These are phyloP conservation scores for Dendrolimus punctatus DNA, from an alignment of 1,140 invertebrate genomes.

Conservation along the genomic window DNA sequence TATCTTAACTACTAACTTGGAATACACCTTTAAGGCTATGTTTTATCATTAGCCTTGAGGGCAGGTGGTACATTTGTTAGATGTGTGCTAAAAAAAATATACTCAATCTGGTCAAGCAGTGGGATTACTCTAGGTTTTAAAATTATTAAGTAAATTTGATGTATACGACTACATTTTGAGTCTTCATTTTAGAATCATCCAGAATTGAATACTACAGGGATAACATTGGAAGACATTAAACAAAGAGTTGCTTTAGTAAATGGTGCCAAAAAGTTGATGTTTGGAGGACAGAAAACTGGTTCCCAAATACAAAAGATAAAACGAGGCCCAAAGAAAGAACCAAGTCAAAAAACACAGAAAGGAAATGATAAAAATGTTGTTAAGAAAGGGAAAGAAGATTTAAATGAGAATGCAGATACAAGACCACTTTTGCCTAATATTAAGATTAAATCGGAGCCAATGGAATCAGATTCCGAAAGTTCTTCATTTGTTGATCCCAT, in stretches of 20 bases:
- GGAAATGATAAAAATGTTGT: slow-evolving; percentile 23
- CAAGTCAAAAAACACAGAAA: slow-evolving; percentile 18
- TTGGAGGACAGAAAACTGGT: slow-evolving; percentile 53
- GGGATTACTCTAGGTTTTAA: too few species aligned
- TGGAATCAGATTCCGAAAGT: slow-evolving; percentile 55
- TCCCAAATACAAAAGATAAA: slow-evolving; percentile 40
- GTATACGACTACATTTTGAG: too few species aligned
- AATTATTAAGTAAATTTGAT: too few species aligned
- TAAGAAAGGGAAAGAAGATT: slow-evolving; percentile 46
- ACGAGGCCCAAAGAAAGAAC: slow-evolving; percentile 44
- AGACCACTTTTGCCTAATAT: slow-evolving; percentile 55
- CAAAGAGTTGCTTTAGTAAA: slow-evolving; percentile 57
- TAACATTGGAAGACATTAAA: slow-evolving; percentile 62
- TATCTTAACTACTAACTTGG: too few species aligned
- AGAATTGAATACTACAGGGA: slow-evolving; percentile 58
- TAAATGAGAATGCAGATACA: slow-evolving; percentile 35
- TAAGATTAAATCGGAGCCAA: slow-evolving; percentile 60
- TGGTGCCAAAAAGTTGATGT: slow-evolving; percentile 60
- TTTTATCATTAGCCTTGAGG: too few species aligned
- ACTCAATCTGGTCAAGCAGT: too few species aligned
- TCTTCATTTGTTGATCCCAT: slow-evolving; percentile 48
- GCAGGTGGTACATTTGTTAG: too few species aligned
- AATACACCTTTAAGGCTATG: too few species aligned
- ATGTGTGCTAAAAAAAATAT: too few species aligned
- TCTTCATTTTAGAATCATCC: slow-evolving; percentile 51